Evolutionary conservation across 1,140 invertebrate genomes (phyloP), one percentile per base, ranked within the genome.

Genomic region (Anastrepha ludens): DNA sequence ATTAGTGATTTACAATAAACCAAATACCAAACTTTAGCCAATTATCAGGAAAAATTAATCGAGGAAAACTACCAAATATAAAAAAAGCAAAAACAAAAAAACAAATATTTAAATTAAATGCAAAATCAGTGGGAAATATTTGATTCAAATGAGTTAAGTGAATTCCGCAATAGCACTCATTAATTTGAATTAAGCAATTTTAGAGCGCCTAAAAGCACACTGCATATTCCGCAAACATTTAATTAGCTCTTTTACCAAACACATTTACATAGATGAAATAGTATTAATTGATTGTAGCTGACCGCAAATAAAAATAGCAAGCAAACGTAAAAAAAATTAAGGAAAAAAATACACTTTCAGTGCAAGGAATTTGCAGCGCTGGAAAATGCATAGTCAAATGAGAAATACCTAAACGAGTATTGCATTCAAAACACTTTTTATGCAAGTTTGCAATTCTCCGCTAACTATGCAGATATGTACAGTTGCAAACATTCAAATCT

Each of bases 141-240:
- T n/a, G 17, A 67, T 20, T 9, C 3, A 44, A 74, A 47, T 47
- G 15, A 74, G 41, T 74, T 74, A 74, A 74, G 67, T 74, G 67
- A 74, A 74, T 74, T 74, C 67, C 39, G 39, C 13, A 44, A 15
- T 47, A 29, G 5, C 11, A 17, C 67, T 74, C 67, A 74, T 74
- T 74, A 74, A 74, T 74, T 44, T 74, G 67, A 44, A 74, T 74
- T 74, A 74, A 74, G 15, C 15, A 74, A 74, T 74, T 47, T 13
- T 47, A 74, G 39, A 44, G 39, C 67, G 67, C 67, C 67, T 74
- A 74, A 74, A 74, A 74, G 67, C 41, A 13, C 41, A 74, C 39
- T 74, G 67, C 67, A 17, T 74, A 44, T 74, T 47, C 47, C 17
- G 41, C 67, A 74, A 74, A 74, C 67, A 74, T 74, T 74, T 74